phyloP scores from a whole-genome alignment of 2,888 invertebrate genomes.

The Lobophora halterata region DNA sequence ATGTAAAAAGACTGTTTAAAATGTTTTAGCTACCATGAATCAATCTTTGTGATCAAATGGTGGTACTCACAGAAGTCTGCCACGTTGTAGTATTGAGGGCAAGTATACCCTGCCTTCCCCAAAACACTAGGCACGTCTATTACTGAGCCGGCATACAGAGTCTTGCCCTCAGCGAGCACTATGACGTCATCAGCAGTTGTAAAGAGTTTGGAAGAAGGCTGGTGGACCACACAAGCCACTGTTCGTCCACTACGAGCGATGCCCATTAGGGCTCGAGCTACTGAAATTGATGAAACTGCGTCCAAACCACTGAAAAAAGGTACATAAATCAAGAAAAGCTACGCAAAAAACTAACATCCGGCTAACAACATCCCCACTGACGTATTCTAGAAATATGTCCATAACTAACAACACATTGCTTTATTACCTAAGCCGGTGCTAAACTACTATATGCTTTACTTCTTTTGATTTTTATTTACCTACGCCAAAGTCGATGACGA shows the following conservation, averaged over 20 bases:
- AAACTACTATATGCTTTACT: too few relatives aligned
- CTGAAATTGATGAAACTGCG: constrained; percentile 85
- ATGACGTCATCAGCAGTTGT: constrained; percentile 87
- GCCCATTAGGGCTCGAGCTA: constrained; percentile 81
- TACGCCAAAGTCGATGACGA: too few relatives aligned
- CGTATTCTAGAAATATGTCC: too few relatives aligned
- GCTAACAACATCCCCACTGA: too few relatives aligned
- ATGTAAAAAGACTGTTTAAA: too few relatives aligned
- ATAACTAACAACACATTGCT: too few relatives aligned
- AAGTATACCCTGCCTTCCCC: constrained; percentile 80
- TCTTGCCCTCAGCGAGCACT: constrained; percentile 84
- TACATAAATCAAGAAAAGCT: not conserved
- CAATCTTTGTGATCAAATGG: too few relatives aligned
- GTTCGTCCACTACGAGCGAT: constrained; percentile 85
- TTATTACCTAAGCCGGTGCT: too few relatives aligned
- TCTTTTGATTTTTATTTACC: too few relatives aligned
- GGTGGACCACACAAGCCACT: constrained; percentile 89
- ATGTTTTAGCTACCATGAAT: too few relatives aligned
- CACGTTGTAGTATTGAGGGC: constrained; percentile 89
- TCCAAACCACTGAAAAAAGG: constrained; percentile 77
- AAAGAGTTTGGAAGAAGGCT: constrained; percentile 88
- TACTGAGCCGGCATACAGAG: constrained; percentile 84
- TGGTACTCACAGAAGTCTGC: constrained; percentile 88
- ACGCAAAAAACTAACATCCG: not conserved
- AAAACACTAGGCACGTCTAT: constrained; percentile 81